A percentile compares a stretch with the other conserved stretches of the same genome.
Conservation (phyloP, 2,797 vertebrate species). For the Setipinna tenuifilis region DNA sequence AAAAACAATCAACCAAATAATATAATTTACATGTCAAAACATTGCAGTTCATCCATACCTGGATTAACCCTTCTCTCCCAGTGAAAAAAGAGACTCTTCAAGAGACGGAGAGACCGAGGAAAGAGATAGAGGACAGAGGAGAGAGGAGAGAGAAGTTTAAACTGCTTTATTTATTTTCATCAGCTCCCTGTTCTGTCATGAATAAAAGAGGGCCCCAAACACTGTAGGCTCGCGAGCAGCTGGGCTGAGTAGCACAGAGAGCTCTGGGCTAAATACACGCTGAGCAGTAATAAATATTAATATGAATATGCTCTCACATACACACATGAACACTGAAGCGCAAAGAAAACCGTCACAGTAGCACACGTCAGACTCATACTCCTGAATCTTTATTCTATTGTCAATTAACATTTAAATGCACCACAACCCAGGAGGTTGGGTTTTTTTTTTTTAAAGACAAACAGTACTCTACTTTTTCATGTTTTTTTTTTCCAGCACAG, state of each 20-base stretch:
- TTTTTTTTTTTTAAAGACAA: no score
- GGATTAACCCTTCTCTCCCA: not conserved
- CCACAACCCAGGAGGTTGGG: no score
- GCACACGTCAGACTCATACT: not conserved
- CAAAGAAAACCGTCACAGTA: not conserved
- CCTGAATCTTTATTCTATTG: not conserved
- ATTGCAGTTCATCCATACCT: not conserved
- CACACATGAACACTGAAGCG: not conserved
- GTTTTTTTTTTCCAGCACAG: no score
- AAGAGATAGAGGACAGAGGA: not conserved
- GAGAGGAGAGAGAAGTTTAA: not conserved
- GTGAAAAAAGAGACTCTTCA: not conserved
- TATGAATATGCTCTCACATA: not conserved
- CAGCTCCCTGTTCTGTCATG: not conserved
- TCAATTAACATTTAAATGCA: not conserved
- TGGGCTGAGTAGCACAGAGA: not conserved
- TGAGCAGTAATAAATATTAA: not conserved
- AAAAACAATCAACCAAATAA: constrained; percentile 32
- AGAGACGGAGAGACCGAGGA: not conserved
- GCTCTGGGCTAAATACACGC: not conserved
- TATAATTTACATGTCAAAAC: constrained; percentile 6
- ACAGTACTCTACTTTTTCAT: no score
- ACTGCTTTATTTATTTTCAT: constrained; percentile 17
- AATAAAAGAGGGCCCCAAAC: not conserved
- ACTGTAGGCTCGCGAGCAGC: not conserved